Base-by-base conservation (phyloP, 2,888 invertebrate species). In the Ctena decussata region DNA sequence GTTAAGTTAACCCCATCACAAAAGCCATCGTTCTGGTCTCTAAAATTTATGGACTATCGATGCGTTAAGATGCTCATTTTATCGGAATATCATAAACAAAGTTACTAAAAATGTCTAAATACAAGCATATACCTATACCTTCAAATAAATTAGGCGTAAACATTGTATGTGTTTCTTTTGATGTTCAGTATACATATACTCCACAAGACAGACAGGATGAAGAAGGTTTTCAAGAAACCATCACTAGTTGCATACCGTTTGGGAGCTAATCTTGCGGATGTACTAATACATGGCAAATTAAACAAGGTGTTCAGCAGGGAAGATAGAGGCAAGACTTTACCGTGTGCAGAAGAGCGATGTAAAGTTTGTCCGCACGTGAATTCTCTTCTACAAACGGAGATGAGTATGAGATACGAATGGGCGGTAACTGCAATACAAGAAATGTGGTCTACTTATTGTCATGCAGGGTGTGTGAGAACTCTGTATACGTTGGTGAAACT, bases 261-360 rank as follows among this genome's bases (percentile, higher is more conserved):
- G 39, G 37, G 39, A n/a, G 24, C n/a, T 8, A 70, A 70, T 37
- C 70, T n/a, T n/a, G n/a, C n/a, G n/a, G n/a, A n/a, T n/a, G n/a
- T n/a, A n/a, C n/a, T n/a, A n/a, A n/a, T n/a, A 12, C 65, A 65
- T 65, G 65, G 65, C 12, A 65, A 65, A 37, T 27, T 65, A 65
- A 35, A 65, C 37, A 27, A 65, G 37, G 15, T 49, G 49, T 21
- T 49, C 18, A 49, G n/a, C 49, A 49, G 21, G n/a, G 49, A 49
- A 49, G 49, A 49, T 21, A 49, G n/a, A 21, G 49, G 21, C 49
- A 49, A 49, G 49, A 49, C 49, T n/a, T 21, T 11, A 49, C 49
- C 49, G 49, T 49, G 49, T 49, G 49, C 3, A 5, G 49, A 49
- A 21, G 49, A 49, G 21, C 12, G 21, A 49, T 49, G 49, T 49